Evolutionary conservation across 2,797 vertebrate species (phyloP).

Genomic region (Leuciscus waleckii): DNA sequence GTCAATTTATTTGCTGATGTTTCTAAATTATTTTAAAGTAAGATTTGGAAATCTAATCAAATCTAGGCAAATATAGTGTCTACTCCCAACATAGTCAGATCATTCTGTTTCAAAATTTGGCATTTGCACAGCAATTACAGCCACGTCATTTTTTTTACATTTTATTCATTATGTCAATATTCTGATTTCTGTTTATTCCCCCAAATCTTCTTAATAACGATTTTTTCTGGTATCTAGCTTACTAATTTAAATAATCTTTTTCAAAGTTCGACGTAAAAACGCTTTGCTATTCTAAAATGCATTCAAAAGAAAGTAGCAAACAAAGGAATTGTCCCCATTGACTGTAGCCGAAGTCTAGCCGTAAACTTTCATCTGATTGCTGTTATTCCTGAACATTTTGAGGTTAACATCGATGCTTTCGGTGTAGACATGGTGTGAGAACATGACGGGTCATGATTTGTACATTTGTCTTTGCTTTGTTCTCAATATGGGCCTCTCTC

Average conservation of each 20-base stretch:
- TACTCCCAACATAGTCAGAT: not conserved
- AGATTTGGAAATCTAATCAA: not conserved
- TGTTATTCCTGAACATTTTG: not conserved
- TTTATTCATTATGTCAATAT: not conserved
- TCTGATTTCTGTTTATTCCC: too few relatives aligned
- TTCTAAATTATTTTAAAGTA: not conserved
- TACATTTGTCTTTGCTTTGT: not conserved
- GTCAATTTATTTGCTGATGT: conserved; percentile 19
- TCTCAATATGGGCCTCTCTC: conserved; percentile 7
- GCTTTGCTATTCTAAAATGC: not conserved
- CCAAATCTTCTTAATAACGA: not conserved
- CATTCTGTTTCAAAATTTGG: not conserved
- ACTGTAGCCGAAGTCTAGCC: not conserved
- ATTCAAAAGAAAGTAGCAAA: not conserved
- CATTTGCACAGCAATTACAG: not conserved
- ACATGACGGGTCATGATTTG: conserved; percentile 29
- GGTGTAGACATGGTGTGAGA: not conserved
- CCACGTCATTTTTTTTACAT: not conserved
- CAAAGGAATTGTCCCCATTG: not conserved
- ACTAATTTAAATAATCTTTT: not conserved
- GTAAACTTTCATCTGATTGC: not conserved
- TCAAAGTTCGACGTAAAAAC: too few relatives aligned
- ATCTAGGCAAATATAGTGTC: not conserved
- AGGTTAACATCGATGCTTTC: not conserved
- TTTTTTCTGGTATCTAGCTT: not conserved